Base-by-base conservation (phyloP, 30 jellyfish, hydroid and myxozoan species). In the Nemopilema nomurai region DNA sequence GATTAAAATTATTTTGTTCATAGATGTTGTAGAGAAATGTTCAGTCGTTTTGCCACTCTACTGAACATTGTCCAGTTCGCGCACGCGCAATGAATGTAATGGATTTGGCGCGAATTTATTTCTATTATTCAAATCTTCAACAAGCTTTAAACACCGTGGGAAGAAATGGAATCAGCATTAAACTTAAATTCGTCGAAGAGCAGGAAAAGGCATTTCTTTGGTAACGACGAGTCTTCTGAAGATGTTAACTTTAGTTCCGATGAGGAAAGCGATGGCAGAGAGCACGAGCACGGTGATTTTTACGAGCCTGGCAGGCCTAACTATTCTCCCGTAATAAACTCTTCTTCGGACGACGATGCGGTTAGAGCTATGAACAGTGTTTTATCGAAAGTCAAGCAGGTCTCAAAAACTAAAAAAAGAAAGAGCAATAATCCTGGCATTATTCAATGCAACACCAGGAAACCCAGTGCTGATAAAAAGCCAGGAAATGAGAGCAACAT, bases 11-110 rank as follows among this genome's bases (percentile, higher is more conserved):
- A 31, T 67, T 22, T 67, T 67, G 77, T 23, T 67, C 77, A 16
- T 29, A 67, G 77, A 67, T 17, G 77, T 67, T 23, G 41, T 67
- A 22, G 77, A 67, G 77, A 29, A 33, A 67, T 67, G 77, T 67
- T 67, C 33, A 67, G 77, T 23, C 77, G 33, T 17, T 67, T 67
- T 41, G 57, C 57, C 57, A 41, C 57, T 41, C 57, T 41, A 41
- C 57, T 41, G 57, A 41, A 23, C 77, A 67, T 22, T 22, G 41
- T 67, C 33, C 77, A 67, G 77, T 67, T 29, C 77, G 33, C 33
- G 77, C 77, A 67, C 33, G 77, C 77, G 77, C 33, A 67, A 41
- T 41, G 57, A 41, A 41, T 41, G 57, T 41, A 41, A 41, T 41
- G 57, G 57, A 41, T 41, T 41, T 41, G 57, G 57, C 57, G 57